Conservation (phyloP, 2,797 vertebrate species). For the Phaenicophaeus curvirostris region DNA sequence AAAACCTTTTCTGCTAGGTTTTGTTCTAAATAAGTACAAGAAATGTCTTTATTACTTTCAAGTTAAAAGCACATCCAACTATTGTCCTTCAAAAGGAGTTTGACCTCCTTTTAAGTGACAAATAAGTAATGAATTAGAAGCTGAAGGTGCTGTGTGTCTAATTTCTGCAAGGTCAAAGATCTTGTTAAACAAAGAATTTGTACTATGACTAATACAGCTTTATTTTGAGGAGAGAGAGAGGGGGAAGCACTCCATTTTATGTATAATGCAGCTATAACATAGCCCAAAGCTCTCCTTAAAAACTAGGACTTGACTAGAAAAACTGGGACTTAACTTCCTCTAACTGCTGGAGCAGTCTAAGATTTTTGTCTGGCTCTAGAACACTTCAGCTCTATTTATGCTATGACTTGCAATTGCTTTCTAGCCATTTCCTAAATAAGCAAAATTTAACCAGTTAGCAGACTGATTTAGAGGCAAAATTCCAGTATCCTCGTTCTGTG, state of each 20-base stretch:
- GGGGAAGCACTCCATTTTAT: background rate
- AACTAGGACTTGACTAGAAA: background rate
- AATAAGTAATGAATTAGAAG: background rate
- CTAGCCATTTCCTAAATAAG: background rate
- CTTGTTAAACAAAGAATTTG: background rate
- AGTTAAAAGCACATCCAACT: background rate
- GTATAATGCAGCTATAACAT: background rate
- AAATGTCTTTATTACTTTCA: background rate
- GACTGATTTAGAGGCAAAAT: constrained; percentile 21
- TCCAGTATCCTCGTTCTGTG: background rate
- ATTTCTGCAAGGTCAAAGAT: background rate
- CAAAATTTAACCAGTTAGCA: background rate
- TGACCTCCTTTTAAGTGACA: background rate
- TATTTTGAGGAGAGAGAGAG: background rate
- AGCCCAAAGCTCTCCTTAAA: background rate
- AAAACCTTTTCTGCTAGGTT: background rate
- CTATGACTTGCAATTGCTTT: constrained; percentile 2
- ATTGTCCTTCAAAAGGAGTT: background rate
- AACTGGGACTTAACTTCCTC: background rate
- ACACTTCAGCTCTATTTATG: constrained; percentile 3
- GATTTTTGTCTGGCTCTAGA: constrained; percentile 8
- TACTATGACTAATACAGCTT: background rate
- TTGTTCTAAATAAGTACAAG: background rate
- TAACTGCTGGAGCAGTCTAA: background rate
- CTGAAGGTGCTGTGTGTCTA: background rate